Evolutionary conservation across 2,797 vertebrate genomes (phyloP).

Genomic region (Gymnoscopelus braueri): DNA sequence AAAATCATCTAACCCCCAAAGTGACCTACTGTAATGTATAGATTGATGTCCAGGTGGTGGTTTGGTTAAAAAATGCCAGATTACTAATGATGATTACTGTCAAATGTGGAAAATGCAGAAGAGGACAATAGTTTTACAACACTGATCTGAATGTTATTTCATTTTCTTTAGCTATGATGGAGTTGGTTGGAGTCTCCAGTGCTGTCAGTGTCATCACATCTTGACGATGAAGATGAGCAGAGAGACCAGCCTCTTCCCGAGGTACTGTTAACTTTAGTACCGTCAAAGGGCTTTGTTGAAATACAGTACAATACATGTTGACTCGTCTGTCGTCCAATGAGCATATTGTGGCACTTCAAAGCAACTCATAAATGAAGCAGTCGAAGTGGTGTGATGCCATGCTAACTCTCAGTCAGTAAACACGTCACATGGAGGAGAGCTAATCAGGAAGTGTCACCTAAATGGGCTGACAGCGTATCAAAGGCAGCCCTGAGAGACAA

Average conservation of each 20-base stretch:
- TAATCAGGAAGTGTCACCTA: slow-evolving; percentile 62
- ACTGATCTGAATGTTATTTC: too few species aligned
- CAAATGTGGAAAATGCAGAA: too few species aligned
- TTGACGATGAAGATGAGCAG: slow-evolving; percentile 31
- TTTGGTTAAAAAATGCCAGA: too few species aligned
- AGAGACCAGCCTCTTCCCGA: slow-evolving; percentile 19
- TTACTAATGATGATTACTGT: too few species aligned
- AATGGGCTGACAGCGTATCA: slow-evolving; percentile 72
- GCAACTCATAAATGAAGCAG: slow-evolving; percentile 55
- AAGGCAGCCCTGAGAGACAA: slow-evolving; percentile 63
- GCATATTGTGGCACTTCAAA: slow-evolving; percentile 69
- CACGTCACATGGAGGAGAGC: slow-evolving; percentile 26
- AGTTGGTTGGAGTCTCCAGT: slow-evolving; percentile 10
- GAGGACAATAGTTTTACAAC: too few species aligned
- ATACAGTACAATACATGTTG: slow-evolving; percentile 52
- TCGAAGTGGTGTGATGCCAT: slow-evolving; percentile 61
- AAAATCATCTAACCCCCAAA: too few species aligned
- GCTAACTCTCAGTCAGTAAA: slow-evolving; percentile 62
- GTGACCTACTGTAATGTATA: too few species aligned
- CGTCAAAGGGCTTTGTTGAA: slow-evolving; percentile 59
- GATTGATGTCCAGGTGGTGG: too few species aligned
- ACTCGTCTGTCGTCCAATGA: slow-evolving; percentile 50
- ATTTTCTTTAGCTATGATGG: too few species aligned
- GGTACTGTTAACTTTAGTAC: slow-evolving; percentile 62
- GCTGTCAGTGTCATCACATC: slow-evolving; percentile 15